Conservation (phyloP, 2,113 vertebrate genomes). For the Phalacrocorax pelagicus region DNA sequence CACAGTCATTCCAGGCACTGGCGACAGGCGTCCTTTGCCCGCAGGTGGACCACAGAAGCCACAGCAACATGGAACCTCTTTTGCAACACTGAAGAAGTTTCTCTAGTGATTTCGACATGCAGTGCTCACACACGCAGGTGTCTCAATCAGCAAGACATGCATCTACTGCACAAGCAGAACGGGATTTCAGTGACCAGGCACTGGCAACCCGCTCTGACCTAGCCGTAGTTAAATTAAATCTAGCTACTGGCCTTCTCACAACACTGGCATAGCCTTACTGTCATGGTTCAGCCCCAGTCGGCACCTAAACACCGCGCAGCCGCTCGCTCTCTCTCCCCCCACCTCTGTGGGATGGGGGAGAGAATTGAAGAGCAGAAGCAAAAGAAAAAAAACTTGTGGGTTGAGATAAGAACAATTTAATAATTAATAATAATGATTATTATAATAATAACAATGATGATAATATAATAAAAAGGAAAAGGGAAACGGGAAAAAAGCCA, state of each 20-base stretch:
- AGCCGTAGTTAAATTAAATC: neutral
- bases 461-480: no score
- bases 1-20: neutral
- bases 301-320: no score
- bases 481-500: no score
- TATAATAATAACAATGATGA: no score
- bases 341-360: no score
- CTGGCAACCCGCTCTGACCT: neutral
- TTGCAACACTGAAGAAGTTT: neutral
- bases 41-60: neutral
- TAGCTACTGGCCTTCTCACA: neutral
- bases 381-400: no score
- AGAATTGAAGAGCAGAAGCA: no score
- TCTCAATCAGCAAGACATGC: neutral
- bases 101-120: neutral
- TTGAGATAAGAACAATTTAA: no score
- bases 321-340: no score
- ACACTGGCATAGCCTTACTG: neutral
- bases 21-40: neutral
- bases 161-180: neutral
- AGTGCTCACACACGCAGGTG: fast-evolving
- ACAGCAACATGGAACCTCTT: neutral
- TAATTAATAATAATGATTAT: no score
- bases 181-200: neutral
- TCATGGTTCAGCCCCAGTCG: no score